Evolutionary conservation across 2,113 vertebrate species (phyloP), one percentile per base, ranked within the genome.

Genomic region (Lepidothrix coronata): DNA sequence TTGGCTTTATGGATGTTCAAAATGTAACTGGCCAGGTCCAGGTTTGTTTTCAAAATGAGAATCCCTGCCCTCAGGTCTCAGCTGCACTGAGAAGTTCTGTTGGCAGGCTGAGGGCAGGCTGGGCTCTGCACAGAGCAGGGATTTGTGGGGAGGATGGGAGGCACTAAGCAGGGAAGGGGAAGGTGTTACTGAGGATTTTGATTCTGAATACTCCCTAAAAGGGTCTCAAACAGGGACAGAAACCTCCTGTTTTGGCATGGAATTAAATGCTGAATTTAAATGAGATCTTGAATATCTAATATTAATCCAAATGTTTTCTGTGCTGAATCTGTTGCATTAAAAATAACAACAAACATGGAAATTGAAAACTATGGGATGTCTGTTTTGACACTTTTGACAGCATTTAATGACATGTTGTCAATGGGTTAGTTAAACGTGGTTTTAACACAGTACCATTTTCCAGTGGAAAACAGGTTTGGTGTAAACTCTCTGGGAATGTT

Each of bases 331-430:
- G 37, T 52, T 6, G 4, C 73, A n/a, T 66, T 61, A n/a, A 83
- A 73, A 68, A 66, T 46, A 94, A 49, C 49, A 93, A 61, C 76
- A 88, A 88, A 52, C 1, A 3, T 4, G 59, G 59, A 23, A 92
- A 76, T 21, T 3, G 80, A 44, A 65, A 79, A 18, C 14, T 21
- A 39, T 18, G 11, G 58, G 72, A 16, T 21, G 75, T 37, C 49
- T 81, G 86, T 94, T 91, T 52, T 80, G 95, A 49, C 89, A 62
- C 13, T 23, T 28, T 2, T 73, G 84, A 22, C 76, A 70, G 73
- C 6, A 19, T 74, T 91, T 71, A 70, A 44, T 70, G 67, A 25
- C 35, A 14, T 1, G 24, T 4, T 90, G 75, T 39, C 91, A 57
- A 12, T 25, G 57, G 79, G 52, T 83, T 22, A 8, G 59, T 30